Conservation (phyloP, 1,140 invertebrate genomes). For the Plectrocnemia conspersa region DNA sequence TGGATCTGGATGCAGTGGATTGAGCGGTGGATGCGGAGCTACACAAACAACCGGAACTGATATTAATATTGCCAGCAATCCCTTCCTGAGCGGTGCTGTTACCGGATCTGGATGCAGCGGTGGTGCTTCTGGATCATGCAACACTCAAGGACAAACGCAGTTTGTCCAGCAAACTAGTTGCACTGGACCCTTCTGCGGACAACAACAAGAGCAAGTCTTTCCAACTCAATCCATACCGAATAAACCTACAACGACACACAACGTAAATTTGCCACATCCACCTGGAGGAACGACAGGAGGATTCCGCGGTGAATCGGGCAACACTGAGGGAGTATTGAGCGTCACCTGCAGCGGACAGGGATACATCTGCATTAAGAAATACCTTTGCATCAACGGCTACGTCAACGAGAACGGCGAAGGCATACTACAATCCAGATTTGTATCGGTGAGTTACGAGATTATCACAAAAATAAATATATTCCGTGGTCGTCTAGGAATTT, state of each 20-base stretch:
- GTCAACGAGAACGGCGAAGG: conserved; percentile 47
- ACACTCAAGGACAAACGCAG: conserved; percentile 20
- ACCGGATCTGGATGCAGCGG: conserved; percentile 15
- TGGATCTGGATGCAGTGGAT: conserved; percentile 5
- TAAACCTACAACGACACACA: conserved; percentile 10
- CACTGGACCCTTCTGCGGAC: conserved; percentile 3
- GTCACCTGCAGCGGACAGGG: conserved; percentile 51
- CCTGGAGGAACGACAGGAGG: conserved; percentile 36
- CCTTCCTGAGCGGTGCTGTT: neutral
- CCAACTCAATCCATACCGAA: conserved; percentile 10
- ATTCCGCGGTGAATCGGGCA: conserved; percentile 35
- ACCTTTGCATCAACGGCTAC: conserved; percentile 55
- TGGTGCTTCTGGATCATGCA: conserved; percentile 15
- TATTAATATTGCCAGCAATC: no score
- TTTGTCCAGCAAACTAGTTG: conserved; percentile 2
- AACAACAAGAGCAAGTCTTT: neutral
- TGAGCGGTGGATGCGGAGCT: neutral
- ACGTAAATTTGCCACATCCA: conserved; percentile 22
- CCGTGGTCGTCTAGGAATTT: neutral
- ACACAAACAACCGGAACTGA: conserved; percentile 8
- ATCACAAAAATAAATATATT: no score
- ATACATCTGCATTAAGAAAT: conserved; percentile 53
- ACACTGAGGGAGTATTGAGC: conserved; percentile 40
- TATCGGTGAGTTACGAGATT: no score
- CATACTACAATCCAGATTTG: conserved; percentile 48